Percentiles rank a stretch among this genome's conserved stretches.
These are phyloP conservation scores for Corythornis cristatus DNA, from an alignment of 2,113 vertebrate species.

Conservation along the genomic window DNA sequence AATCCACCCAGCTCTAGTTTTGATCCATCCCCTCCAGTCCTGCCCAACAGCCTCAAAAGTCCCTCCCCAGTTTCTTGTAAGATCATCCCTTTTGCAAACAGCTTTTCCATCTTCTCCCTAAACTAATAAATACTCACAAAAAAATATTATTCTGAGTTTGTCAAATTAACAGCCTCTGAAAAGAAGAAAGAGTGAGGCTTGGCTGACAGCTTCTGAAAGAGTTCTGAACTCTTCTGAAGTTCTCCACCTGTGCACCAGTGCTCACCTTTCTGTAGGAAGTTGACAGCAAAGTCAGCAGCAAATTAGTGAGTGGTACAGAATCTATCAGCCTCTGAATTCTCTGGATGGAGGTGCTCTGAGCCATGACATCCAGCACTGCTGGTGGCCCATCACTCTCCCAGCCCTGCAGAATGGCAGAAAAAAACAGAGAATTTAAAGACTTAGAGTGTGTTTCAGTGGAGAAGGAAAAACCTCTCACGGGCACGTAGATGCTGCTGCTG, in stretches of 20 bases:
- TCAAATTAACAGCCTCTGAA: not conserved
- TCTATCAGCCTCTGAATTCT: slow-evolving; percentile 95
- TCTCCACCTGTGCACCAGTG: not conserved
- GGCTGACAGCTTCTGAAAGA: not conserved
- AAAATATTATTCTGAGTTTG: not conserved
- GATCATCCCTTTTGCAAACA: not conserved
- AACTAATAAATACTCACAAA: not conserved
- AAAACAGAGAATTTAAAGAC: not conserved
- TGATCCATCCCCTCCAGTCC: too few species aligned
- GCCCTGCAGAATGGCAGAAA: slow-evolving; percentile 66
- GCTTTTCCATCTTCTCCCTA: not conserved
- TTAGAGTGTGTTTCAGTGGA: not conserved
- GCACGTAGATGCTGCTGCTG: not conserved
- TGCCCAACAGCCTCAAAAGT: too few species aligned
- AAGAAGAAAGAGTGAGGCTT: not conserved
- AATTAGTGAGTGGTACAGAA: slow-evolving; percentile 94
- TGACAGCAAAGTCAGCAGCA: slow-evolving; percentile 92
- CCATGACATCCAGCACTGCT: slow-evolving; percentile 94
- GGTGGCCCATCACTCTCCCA: slow-evolving; percentile 93
- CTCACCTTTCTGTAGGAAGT: slow-evolving; percentile 96
- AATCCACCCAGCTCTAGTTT: too few species aligned
- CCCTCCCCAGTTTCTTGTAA: too few species aligned
- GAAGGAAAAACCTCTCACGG: not conserved
- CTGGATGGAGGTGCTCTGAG: slow-evolving; percentile 97
- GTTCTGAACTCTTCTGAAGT: not conserved